Base-by-base conservation (phyloP, 2,113 vertebrate genomes). In the Nerophis ophidion region DNA sequence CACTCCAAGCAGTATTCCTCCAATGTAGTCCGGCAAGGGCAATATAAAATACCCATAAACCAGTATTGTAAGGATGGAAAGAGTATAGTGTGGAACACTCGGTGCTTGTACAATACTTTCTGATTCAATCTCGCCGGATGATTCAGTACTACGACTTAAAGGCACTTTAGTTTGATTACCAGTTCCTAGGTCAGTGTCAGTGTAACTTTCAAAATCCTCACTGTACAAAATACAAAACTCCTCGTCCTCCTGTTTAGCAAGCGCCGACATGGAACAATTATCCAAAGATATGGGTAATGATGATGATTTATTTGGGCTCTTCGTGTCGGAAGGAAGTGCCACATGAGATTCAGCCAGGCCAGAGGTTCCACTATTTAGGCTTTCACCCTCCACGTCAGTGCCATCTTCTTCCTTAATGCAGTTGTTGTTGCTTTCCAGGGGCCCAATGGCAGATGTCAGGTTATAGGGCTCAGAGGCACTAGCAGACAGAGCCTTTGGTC, bases 331-430 rank as follows among this genome's bases (percentile, higher is more conserved):
- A 75, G 58, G 73, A 77, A 60, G 62, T 71, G 54, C 60, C 74
- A 5, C 7, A 14, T 57, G 88, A 77, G 71, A 60, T 56, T 85
- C 80, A 2, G 63, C 17, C 26, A 45, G 34, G 56, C 16, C 59
- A 40, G 71, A 70, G 5, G 64, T 17, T 15, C 79, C 82, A 6
- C 81, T 81, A 61, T 74, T 84, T 1, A 62, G 79, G n/a, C 80
- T 85, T 2, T 95, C 93, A 0, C 84, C 90, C 74, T 96, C 94
- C 0, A 33, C 61, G 0, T 97, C 94, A 10, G 15, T 60, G 42
- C 61, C 79, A 68, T 97, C 97, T 65, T 99, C 97, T 74, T 99
- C 97, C 76, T 97, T 96, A 83, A 98, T 99, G 91, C 93, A 95
- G 81, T 86, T 95, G 87, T 94, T 95, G 92, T 93, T 96, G 88